phyloP scores from a whole-genome alignment of 2,113 vertebrate species.

The Chelonoidis abingdonii region DNA sequence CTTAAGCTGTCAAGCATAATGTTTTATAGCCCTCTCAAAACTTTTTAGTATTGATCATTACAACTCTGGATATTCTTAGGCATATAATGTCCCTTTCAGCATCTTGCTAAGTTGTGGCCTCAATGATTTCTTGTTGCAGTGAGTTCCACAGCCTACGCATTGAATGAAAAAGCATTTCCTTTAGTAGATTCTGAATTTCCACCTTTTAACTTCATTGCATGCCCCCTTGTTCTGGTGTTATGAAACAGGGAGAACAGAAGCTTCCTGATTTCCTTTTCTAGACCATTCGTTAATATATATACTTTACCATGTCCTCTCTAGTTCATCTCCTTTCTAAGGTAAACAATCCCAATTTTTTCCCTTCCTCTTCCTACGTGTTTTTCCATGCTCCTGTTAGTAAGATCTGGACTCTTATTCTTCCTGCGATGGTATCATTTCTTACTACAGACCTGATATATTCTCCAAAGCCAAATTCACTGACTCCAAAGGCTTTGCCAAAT shows the following conservation, averaged over 20 bases:
- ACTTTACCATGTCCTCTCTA: fast-evolving
- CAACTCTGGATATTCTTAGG: neutral
- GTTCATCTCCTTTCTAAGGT: fast-evolving
- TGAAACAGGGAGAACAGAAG: fast-evolving
- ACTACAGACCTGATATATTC: neutral
- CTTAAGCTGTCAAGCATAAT: neutral
- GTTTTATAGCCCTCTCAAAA: neutral
- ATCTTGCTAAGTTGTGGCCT: neutral
- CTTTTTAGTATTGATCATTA: neutral
- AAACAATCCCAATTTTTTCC: fast-evolving
- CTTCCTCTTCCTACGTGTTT: neutral
- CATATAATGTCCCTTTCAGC: neutral
- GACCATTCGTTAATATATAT: fast-evolving
- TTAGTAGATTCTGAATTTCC: neutral
- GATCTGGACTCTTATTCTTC: neutral
- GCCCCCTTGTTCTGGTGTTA: fast-evolving
- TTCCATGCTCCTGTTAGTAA: neutral
- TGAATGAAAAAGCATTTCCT: neutral
- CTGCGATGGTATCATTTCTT: neutral
- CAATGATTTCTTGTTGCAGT: neutral
- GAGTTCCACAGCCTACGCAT: neutral
- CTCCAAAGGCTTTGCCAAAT: neutral
- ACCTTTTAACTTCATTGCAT: neutral
- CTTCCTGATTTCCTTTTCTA: neutral
- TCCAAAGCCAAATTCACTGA: neutral